Percentiles rank a stretch among this genome's conserved stretches.
These are phyloP conservation scores for Mastomys coucha DNA, from an alignment of 2,113 vertebrate genomes.

Conservation along the genomic window DNA sequence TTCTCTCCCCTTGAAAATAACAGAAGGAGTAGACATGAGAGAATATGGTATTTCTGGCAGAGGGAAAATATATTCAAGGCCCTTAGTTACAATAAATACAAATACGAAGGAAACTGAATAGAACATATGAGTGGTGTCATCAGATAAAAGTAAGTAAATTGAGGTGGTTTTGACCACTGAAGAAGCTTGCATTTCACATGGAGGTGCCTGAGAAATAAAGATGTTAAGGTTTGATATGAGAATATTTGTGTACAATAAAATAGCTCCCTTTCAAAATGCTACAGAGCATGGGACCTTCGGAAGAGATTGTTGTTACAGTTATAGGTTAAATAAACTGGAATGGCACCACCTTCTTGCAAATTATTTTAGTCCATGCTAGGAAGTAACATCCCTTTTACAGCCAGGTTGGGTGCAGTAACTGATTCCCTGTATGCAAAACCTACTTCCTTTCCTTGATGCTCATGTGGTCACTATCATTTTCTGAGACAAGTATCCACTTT, in stretches of 20 bases:
- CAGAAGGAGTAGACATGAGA: neutral
- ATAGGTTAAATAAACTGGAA: neutral
- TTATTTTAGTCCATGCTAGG: neutral
- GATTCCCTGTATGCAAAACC: neutral
- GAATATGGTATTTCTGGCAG: conserved; percentile 7
- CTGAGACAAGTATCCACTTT: neutral
- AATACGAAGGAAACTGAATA: neutral
- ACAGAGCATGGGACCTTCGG: rapidly evolving
- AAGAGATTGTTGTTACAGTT: neutral
- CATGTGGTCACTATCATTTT: neutral
- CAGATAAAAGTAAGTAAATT: neutral
- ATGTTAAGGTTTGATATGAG: neutral
- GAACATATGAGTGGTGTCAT: neutral
- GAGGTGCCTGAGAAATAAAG: neutral
- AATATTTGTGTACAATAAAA: neutral
- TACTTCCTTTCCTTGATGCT: neutral
- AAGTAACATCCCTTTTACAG: neutral
- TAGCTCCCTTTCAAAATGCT: neutral
- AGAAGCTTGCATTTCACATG: neutral
- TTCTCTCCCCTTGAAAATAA: neutral
- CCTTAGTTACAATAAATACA: neutral
- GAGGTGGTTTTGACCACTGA: neutral
- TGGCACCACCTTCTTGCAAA: neutral
- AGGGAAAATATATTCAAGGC: neutral
- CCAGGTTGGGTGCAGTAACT: neutral